Conservation (phyloP, 2,113 vertebrate genomes). For the Tonatia bakeri region DNA sequence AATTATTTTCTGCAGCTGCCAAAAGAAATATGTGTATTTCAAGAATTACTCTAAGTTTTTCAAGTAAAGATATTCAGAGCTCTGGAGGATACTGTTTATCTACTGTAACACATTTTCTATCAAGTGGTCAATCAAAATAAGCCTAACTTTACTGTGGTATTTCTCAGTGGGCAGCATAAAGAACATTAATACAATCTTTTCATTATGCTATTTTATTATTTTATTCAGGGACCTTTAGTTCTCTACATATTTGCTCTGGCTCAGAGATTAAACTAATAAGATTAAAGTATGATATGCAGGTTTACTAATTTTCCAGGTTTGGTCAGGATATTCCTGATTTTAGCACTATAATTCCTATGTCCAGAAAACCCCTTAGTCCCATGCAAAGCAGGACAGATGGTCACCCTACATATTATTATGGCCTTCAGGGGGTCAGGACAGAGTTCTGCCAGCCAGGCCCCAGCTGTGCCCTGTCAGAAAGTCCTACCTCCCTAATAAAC, state of each 20-base stretch:
- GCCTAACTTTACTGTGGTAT: not conserved
- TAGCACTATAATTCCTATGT: not conserved
- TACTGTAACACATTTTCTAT: not conserved
- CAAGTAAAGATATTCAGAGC: not conserved
- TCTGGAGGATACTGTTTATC: not conserved
- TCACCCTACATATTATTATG: not conserved
- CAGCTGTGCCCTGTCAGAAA: not conserved
- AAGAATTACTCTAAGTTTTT: not conserved
- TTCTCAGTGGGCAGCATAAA: not conserved
- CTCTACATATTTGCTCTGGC: not conserved
- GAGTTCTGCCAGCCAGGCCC: not conserved
- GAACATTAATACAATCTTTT: not conserved
- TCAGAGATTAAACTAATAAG: not conserved
- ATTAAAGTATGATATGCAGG: not conserved
- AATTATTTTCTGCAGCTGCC: not conserved
- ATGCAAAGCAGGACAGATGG: not conserved
- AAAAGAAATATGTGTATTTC: not conserved
- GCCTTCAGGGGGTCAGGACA: not conserved
- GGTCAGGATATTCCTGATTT: not conserved
- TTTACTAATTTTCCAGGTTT: not conserved
- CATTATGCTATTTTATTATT: not conserved
- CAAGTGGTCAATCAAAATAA: not conserved
- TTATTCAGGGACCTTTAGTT: not conserved
- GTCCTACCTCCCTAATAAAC: not conserved
- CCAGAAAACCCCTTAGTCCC: not conserved